Evolutionary conservation across 2,113 vertebrate species (phyloP), one percentile per base, ranked within the genome.

Genomic region (Hydrochoerus hydrochaeris): DNA sequence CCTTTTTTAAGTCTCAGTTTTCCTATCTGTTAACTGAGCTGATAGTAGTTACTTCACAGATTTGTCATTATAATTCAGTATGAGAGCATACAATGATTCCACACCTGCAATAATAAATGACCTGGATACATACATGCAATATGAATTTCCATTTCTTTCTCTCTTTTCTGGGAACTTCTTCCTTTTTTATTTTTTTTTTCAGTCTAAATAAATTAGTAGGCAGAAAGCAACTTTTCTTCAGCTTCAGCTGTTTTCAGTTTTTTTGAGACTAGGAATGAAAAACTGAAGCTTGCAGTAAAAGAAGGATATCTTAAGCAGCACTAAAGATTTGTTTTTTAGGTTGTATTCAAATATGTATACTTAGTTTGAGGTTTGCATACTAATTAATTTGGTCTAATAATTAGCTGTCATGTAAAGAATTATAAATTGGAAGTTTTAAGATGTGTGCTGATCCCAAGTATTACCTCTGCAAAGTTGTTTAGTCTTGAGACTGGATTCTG

Each of bases 401-500:
- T 90, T 93, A 97, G 80, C 73, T 96, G 52, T 89, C 88, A 77
- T 95, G 17, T 81, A 88, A 41, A 95, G 75, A 97, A 69, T 93
- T 90, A 62, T 91, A 89, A 95, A 88, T 81, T 94, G 81, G 11
- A 35, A 89, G 44, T 81, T 95, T 88, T 26, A 90, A 88, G 83
- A 54, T 65, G 69, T 78, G 69, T 3, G 1, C 49, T 87, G 67
- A 88, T 88, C 38, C 19, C 57, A 58, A 92, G 80, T 91, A 84
- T 88, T 67, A 58, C 84, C 84, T 87, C 57, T 67, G 35, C 88
- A 71, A 35, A 3, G 16, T 65, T 95, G 80, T 57, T 85, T 44
- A 20, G 14, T 38, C 75, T 44, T 19, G 38, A 62, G 19, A 26
- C 57, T 35, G 3, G 46, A 57, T 90, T 88, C 73, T 26, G 7